phyloP scores from a whole-genome alignment of 2,888 invertebrate species.

The Drosophila rellima region DNA sequence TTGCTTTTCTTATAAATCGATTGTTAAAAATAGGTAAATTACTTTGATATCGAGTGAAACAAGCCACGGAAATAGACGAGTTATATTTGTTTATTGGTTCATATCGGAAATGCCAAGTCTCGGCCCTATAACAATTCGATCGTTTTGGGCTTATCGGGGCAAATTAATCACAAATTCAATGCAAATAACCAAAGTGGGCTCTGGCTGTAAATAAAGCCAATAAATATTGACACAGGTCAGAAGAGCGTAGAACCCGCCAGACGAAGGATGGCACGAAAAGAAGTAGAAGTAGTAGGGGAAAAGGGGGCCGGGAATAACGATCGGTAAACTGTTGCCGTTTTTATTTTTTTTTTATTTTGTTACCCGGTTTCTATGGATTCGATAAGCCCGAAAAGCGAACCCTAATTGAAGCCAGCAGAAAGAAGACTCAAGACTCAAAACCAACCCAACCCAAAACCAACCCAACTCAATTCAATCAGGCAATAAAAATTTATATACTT shows the following conservation, averaged over 20 bases:
- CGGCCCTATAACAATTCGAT: constrained; percentile 11
- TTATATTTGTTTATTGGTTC: not conserved
- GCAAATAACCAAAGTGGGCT: constrained; percentile 63
- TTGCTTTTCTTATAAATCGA: not conserved
- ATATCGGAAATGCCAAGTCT: constrained; percentile 27
- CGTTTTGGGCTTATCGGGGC: constrained; percentile 57
- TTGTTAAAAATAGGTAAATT: not conserved
- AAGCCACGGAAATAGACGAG: not conserved
- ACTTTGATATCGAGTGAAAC: not conserved
- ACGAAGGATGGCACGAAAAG: constrained; percentile 27
- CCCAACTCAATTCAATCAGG: constrained; percentile 71
- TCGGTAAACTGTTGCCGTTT: constrained; percentile 66
- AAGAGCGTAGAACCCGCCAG: constrained; percentile 27
- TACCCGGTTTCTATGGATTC: constrained; percentile 52
- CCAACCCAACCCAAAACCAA: constrained; percentile 52
- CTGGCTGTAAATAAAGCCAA: constrained; percentile 73
- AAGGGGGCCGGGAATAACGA: constrained; percentile 43
- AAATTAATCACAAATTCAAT: constrained; percentile 75
- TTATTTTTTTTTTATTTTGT: constrained; percentile 33
- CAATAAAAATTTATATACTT: constrained; percentile 69
- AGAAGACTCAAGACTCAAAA: constrained; percentile 26
- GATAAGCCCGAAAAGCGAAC: constrained; percentile 74
- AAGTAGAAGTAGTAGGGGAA: not conserved
- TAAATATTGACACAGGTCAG: constrained; percentile 80
- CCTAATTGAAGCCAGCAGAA: constrained; percentile 61